Conservation (phyloP, 2,888 invertebrate species). For the Teinopalpus imperialis region DNA sequence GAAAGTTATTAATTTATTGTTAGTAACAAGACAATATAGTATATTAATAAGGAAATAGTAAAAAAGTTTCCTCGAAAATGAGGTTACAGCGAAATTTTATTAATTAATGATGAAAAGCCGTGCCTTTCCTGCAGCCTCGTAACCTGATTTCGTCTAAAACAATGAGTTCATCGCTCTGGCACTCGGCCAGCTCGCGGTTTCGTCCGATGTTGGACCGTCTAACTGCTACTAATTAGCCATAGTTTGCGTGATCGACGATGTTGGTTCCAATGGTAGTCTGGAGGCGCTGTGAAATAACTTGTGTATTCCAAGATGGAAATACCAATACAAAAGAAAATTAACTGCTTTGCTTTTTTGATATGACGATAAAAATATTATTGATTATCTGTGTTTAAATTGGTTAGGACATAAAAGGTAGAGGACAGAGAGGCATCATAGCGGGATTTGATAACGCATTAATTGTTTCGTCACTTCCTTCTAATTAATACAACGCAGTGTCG, state of each 20-base stretch:
- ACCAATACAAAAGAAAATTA: no score
- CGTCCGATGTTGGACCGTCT: constrained; percentile 25
- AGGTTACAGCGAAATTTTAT: no score
- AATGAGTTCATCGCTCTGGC: constrained; percentile 35
- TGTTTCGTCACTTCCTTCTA: constrained; percentile 18
- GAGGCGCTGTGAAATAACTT: constrained; percentile 1
- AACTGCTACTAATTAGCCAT: constrained; percentile 27
- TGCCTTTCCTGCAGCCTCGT: constrained; percentile 24
- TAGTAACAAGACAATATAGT: no score
- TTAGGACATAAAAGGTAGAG: constrained; percentile 6
- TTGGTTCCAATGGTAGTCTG: not conserved
- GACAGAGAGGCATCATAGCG: constrained; percentile 14
- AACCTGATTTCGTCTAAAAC: constrained; percentile 25
- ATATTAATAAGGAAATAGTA: no score
- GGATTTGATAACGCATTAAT: constrained; percentile 13
- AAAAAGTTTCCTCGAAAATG: no score
- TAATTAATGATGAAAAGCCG: constrained; percentile 14
- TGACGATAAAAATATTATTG: no score
- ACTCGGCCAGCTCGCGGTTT: constrained; percentile 25
- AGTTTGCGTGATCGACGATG: constrained; percentile 14
- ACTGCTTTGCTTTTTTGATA: no score
- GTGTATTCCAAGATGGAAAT: not conserved
- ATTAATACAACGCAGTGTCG: constrained; percentile 17
- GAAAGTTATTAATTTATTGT: no score
- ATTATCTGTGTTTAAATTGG: no score